Conservation (phyloP, 2,113 vertebrate genomes). For the Terrapene triunguis region DNA sequence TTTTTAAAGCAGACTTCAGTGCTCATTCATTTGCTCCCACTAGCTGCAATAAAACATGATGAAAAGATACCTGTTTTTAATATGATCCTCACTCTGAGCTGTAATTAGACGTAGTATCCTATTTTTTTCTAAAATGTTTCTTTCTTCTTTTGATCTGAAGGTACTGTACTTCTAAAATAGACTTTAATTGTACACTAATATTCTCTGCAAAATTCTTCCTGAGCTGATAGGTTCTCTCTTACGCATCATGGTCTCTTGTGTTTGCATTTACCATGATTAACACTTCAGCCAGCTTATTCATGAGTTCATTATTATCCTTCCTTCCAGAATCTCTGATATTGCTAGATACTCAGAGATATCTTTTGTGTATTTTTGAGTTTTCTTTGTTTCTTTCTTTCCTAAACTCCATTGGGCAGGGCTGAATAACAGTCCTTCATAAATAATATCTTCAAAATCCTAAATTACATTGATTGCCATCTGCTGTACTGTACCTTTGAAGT, state of each 20-base stretch:
- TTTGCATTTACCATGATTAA: slow-evolving; percentile 62
- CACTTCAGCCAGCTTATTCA: slow-evolving; percentile 58
- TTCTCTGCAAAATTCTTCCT: slow-evolving; percentile 46
- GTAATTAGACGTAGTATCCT: slow-evolving; percentile 55
- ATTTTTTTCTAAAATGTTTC: slow-evolving; percentile 29
- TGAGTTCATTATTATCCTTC: slow-evolving; percentile 45
- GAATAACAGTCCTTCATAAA: slow-evolving; percentile 74
- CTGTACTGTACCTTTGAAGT: slow-evolving; percentile 65
- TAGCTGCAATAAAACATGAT: background rate
- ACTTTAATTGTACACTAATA: slow-evolving; percentile 61
- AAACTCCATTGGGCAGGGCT: slow-evolving; percentile 46
- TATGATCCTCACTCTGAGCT: background rate
- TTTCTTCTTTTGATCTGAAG: slow-evolving; percentile 38
- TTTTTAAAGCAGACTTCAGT: background rate
- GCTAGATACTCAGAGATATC: slow-evolving; percentile 55
- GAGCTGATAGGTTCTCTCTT: slow-evolving; percentile 38
- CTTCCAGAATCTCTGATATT: slow-evolving; percentile 53
- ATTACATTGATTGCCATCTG: slow-evolving; percentile 74
- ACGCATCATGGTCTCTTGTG: slow-evolving; percentile 23
- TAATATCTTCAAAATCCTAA: slow-evolving; percentile 73
- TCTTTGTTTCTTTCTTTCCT: slow-evolving; percentile 63
- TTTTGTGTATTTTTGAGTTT: slow-evolving; percentile 61
- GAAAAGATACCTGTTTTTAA: slow-evolving; percentile 1
- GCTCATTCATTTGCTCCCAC: background rate
- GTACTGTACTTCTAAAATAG: slow-evolving; percentile 30